Evolutionary conservation across 2,888 invertebrate genomes (phyloP).

Genomic region (Synergus laeviventris): DNA sequence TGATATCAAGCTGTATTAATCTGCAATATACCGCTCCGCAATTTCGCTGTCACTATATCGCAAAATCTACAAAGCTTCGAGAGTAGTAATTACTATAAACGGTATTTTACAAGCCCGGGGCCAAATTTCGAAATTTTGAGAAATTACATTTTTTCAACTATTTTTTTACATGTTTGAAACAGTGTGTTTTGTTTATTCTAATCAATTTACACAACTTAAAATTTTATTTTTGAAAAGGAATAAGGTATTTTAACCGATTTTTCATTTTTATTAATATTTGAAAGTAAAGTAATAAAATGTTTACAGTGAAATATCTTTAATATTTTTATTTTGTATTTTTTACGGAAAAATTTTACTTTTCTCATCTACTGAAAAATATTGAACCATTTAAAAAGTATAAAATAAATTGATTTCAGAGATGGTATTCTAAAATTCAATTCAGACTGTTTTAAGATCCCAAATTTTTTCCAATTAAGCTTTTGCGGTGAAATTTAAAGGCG

Average conservation of each 20-base stretch:
- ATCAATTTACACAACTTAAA: not conserved
- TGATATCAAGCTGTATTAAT: slow-evolving; percentile 17
- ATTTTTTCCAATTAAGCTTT: not conserved
- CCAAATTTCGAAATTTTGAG: not conserved
- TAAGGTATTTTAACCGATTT: no score
- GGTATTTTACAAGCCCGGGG: not conserved
- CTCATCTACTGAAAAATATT: not conserved
- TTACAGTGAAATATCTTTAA: not conserved
- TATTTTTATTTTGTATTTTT: no score
- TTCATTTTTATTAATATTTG: not conserved
- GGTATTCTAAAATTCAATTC: not conserved
- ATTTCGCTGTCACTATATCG: slow-evolving; percentile 14
- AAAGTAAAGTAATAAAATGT: not conserved
- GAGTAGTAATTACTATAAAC: slow-evolving; percentile 19
- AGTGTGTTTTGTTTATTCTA: not conserved
- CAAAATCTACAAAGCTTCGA: slow-evolving; percentile 6
- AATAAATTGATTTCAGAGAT: not conserved
- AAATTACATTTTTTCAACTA: no score
- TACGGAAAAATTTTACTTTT: not conserved
- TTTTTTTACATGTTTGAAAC: not conserved
- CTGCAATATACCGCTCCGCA: slow-evolving; percentile 13
- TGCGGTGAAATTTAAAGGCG: not conserved
- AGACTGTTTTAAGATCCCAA: not conserved
- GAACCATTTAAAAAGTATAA: not conserved
- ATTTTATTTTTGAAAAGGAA: no score